phyloP scores from a whole-genome alignment of 2,113 vertebrate species.

The Misgurnus mizolepis region DNA sequence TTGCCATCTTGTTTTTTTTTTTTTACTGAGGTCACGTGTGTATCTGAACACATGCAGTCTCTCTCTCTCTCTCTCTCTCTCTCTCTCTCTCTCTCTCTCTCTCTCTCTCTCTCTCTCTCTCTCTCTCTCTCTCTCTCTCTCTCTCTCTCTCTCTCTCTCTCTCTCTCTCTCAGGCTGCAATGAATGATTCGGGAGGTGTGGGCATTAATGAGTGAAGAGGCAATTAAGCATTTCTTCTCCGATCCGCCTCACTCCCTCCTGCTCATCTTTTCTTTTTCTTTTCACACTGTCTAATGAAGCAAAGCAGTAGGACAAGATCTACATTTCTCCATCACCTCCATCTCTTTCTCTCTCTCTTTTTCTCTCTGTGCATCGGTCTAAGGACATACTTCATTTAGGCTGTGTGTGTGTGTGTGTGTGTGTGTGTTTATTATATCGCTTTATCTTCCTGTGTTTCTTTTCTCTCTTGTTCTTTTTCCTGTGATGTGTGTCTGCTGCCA shows the following conservation, averaged over 20 bases:
- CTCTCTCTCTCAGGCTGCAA: constrained; percentile 30
- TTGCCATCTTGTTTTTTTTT: too few relatives aligned
- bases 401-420: constrained; percentile 6
- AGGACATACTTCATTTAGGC: not conserved
- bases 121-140: constrained; percentile 37
- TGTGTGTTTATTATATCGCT: constrained; percentile 43
- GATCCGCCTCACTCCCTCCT: not conserved
- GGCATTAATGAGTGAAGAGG: constrained; percentile 45
- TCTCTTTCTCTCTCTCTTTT: not conserved
- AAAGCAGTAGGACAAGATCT: constrained; percentile 32
- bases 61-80: constrained; percentile 14
- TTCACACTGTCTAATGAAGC: constrained; percentile 16
- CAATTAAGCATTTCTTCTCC: constrained; percentile 41
- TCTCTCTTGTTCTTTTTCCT: not conserved
- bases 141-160: constrained; percentile 9
- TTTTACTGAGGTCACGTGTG: too few relatives aligned
- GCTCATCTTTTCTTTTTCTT: constrained; percentile 6
- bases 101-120: constrained; percentile 39
- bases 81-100: constrained; percentile 27
- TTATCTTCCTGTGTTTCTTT: constrained; percentile 23
- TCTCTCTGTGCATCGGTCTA: not conserved
- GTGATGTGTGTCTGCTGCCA: constrained; percentile 45
- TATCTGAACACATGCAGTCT: too few relatives aligned
- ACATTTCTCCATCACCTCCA: constrained; percentile 1
- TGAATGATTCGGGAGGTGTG: constrained; percentile 53